Conservation (phyloP, 2,888 invertebrate species). For the Megaustenia siamemsis region DNA sequence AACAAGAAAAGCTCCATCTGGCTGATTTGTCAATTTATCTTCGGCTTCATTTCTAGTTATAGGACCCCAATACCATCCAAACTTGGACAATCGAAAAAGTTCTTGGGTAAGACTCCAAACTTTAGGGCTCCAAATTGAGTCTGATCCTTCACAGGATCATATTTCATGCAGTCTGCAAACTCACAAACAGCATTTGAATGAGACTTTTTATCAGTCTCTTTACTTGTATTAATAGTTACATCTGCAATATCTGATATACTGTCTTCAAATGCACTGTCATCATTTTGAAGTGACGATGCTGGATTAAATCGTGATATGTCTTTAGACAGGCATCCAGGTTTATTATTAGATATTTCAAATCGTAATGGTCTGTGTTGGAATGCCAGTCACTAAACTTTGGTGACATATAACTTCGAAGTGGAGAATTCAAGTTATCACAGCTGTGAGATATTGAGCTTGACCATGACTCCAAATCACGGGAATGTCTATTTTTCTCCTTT, state of each 20-base stretch:
- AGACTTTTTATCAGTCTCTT: conserved; percentile 47
- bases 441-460: conserved; percentile 66
- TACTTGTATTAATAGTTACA: conserved; percentile 31
- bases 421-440: conserved; percentile 70
- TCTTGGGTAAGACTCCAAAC: conserved; percentile 81
- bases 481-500: conserved; percentile 66
- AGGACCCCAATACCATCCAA: conserved; percentile 89
- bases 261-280: conserved; percentile 49
- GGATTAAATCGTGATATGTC: conserved; percentile 72
- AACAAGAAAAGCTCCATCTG: conserved; percentile 88
- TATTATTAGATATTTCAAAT: conserved; percentile 64
- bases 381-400: conserved; percentile 67
- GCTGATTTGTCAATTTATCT: conserved; percentile 85
- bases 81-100: conserved; percentile 80
- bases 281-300: conserved; percentile 48
- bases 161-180: conserved; percentile 52
- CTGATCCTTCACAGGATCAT: conserved; percentile 53
- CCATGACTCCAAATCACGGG: conserved; percentile 67
- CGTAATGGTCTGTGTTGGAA: conserved; percentile 69
- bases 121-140: conserved; percentile 77
- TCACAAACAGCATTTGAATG: conserved; percentile 50
- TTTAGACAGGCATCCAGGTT: conserved; percentile 70
- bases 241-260: conserved; percentile 38
- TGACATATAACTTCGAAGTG: conserved; percentile 63
- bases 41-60: conserved; percentile 87